Conservation (phyloP, 2,797 vertebrate genomes). For the Sebastes reedi region DNA sequence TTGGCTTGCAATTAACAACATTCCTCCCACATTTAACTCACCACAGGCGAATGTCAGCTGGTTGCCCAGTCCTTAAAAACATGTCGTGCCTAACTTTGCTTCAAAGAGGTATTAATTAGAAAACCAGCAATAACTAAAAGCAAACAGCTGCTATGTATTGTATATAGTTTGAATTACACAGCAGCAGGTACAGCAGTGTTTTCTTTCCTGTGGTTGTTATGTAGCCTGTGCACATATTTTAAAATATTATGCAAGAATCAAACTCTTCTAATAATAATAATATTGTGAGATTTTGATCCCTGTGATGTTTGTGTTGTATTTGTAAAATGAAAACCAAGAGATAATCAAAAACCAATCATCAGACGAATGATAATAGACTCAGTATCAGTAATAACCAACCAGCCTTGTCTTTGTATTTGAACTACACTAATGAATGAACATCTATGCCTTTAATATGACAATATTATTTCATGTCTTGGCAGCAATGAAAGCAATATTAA, state of each 20-base stretch:
- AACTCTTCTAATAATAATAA: slow-evolving; percentile 1
- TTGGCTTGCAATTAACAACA: neutral
- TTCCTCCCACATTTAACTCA: neutral
- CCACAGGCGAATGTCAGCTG: slow-evolving; percentile 43
- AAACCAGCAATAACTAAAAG: slow-evolving; percentile 50
- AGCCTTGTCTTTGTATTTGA: slow-evolving; percentile 43
- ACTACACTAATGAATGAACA: slow-evolving; percentile 41
- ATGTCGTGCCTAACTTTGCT: slow-evolving; percentile 43
- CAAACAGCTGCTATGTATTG: slow-evolving; percentile 24
- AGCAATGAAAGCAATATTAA: slow-evolving; percentile 54
- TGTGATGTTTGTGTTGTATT: slow-evolving; percentile 45
- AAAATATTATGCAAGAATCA: slow-evolving; percentile 56
- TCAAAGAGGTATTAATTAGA: slow-evolving; percentile 25
- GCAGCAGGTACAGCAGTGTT: neutral
- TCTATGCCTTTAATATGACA: slow-evolving; percentile 34
- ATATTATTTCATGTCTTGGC: slow-evolving; percentile 35
- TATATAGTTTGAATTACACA: neutral
- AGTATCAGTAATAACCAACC: slow-evolving; percentile 16
- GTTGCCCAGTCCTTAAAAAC: slow-evolving; percentile 15
- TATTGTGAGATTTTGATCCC: slow-evolving; percentile 26
- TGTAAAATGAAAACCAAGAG: slow-evolving; percentile 17
- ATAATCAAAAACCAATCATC: slow-evolving; percentile 15
- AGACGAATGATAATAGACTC: neutral
- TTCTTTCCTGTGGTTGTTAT: neutral
- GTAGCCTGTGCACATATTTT: slow-evolving; percentile 21